phyloP scores from a whole-genome alignment of 2,888 invertebrate genomes.

The Invenusta paracnida region DNA sequence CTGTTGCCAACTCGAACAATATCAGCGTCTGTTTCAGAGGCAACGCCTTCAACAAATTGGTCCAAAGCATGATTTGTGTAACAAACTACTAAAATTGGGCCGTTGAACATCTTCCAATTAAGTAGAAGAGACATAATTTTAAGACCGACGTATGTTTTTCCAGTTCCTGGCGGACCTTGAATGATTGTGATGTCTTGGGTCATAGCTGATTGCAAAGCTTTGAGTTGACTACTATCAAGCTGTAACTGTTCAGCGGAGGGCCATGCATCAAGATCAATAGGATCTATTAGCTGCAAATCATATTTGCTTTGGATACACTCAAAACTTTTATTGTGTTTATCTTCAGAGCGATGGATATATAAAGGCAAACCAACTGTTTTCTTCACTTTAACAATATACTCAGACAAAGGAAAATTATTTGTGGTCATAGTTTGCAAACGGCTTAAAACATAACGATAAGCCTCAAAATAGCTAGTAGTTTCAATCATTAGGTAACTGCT shows the following conservation, averaged over 20 bases:
- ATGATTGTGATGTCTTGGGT: not conserved
- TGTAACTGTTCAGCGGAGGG: not conserved
- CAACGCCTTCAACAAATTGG: not conserved
- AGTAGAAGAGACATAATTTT: not conserved
- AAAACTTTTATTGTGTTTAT: too few species aligned
- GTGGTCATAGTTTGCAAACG: not conserved
- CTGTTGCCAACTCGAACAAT: not conserved
- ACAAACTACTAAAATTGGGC: not conserved
- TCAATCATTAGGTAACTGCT: not conserved
- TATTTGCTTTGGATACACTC: not conserved
- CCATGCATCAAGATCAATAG: not conserved
- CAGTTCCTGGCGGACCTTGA: not conserved
- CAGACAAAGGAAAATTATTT: not conserved
- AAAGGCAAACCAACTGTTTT: not conserved
- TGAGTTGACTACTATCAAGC: not conserved
- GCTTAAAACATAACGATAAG: not conserved
- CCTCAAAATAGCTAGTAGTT: not conserved
- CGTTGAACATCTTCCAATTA: not conserved
- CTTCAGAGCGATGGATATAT: not conserved
- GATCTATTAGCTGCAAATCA: too few species aligned
- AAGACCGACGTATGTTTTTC: not conserved
- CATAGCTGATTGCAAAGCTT: not conserved
- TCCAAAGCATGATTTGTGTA: not conserved
- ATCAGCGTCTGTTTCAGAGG: not conserved
- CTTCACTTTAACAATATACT: not conserved